Conservation (phyloP, 2,888 invertebrate genomes). For the Drosophila kuntzei region DNA sequence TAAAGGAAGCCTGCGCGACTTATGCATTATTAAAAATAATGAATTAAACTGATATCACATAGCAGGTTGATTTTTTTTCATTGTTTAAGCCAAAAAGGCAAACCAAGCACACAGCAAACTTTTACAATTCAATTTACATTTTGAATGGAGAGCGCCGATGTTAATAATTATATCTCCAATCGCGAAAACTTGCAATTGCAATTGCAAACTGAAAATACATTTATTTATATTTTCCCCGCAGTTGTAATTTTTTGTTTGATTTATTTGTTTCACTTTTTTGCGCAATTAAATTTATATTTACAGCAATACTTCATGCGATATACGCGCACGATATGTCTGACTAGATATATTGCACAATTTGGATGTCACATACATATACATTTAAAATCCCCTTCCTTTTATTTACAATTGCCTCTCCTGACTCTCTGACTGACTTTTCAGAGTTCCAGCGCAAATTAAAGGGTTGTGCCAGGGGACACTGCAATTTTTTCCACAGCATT, state of each 20-base stretch:
- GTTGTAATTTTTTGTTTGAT: constrained; percentile 43
- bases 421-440: constrained; percentile 12
- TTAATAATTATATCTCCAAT: constrained; percentile 63
- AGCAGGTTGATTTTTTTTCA: background rate
- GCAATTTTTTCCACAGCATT: constrained; percentile 25
- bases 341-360: constrained; percentile 62
- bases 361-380: constrained; percentile 5
- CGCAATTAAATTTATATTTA: constrained; percentile 79
- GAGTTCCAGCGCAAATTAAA: constrained; percentile 21
- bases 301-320: constrained; percentile 51
- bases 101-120: constrained; percentile 8
- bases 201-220: constrained; percentile 16
- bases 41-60: constrained; percentile 31
- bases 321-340: constrained; percentile 42
- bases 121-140: constrained; percentile 63
- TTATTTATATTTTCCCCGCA: constrained; percentile 7
- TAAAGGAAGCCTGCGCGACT: background rate
- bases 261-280: constrained; percentile 56
- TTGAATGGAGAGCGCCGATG: constrained; percentile 48
- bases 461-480: constrained; percentile 19
- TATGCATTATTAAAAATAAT: background rate
- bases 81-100: constrained; percentile 17
- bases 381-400: background rate
- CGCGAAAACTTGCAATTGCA: constrained; percentile 39
- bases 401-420: background rate